Base-by-base conservation (phyloP, 2,797 vertebrate genomes). In the Gallinago nigripennis region DNA sequence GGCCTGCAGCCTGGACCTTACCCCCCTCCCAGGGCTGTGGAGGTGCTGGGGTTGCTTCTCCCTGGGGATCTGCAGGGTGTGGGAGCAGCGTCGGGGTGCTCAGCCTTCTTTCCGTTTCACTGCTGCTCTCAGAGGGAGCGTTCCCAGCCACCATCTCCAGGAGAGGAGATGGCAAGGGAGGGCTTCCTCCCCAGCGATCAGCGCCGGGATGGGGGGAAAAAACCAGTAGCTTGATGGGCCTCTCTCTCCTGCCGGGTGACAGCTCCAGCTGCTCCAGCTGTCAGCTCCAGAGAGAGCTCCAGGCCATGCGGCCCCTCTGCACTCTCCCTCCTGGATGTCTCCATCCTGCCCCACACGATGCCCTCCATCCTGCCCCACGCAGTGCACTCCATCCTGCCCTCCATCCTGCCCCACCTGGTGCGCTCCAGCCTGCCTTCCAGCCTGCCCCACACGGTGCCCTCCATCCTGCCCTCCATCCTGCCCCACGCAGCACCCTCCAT, bases 261-360 rank as follows among this genome's bases (percentile, higher is more conserved):
- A 95, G 95, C 94, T 95, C 94, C 95, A 92, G 91, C 95, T 96
- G 91, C 93, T 94, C 7, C 11, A 90, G 86, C 91, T 93, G 89
- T 88, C 93, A 86, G 92, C 84, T 83, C 2, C 0, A 3, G 8
- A 82, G 91, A 81, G 56, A 9, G 86, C 73, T 78, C 45, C 35
- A 18, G 89, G 86, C 86, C 11, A 56, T 20, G 82, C 6, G 66
- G 84, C 66, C 81, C 70, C 83, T 83, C 78, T 2, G 4, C 72
- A 24, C 83, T 58, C 66, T 79, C 31, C n/a, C 69, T 53, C 82
- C 37, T n/a, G n/a, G 9, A 18, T 20, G 43, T 10, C 43, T 45
- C 18, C 43, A 45, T 19, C 43, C 43, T 45, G 43, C 43, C 43
- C 43, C 43, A 43, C 43, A 9, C 4, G 17, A 17, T 43, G 43